Percentiles rank a stretch among this genome's conserved stretches.
Evolutionary conservation across 2,888 invertebrate species (phyloP).

Genomic region (Macrophya annulata): DNA sequence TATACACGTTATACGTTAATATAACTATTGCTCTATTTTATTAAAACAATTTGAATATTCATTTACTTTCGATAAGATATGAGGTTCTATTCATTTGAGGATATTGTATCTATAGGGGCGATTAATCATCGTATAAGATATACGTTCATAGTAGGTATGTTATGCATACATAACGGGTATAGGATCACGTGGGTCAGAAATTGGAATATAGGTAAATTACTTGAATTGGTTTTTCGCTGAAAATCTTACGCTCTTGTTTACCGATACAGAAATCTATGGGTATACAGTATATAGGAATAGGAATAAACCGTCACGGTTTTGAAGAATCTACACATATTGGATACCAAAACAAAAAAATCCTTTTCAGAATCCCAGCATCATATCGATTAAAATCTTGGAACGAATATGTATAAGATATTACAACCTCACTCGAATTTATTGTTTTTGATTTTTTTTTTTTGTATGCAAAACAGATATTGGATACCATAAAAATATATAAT

Average conservation of each 20-base stretch:
- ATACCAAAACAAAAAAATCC: background rate
- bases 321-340: background rate
- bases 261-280: background rate
- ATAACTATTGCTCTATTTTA: background rate
- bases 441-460: background rate
- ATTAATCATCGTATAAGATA: slow-evolving; percentile 7
- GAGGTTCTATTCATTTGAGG: background rate
- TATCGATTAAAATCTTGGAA: background rate
- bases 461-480: no score
- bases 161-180: background rate
- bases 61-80: background rate
- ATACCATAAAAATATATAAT: no score
- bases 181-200: background rate
- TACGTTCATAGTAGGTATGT: background rate
- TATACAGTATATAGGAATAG: background rate
- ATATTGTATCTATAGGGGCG: background rate
- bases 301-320: background rate
- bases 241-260: background rate
- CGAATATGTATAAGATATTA: background rate
- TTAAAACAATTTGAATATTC: background rate
- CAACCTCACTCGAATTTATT: background rate
- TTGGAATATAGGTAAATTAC: slow-evolving; percentile 7
- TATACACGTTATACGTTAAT: no score
- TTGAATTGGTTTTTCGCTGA: background rate
- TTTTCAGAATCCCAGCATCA: background rate